Percentiles rank a stretch among this genome's conserved stretches.
These are phyloP conservation scores for Cossypha dichroa DNA, from an alignment of 2,797 vertebrate species.

Conservation along the genomic window DNA sequence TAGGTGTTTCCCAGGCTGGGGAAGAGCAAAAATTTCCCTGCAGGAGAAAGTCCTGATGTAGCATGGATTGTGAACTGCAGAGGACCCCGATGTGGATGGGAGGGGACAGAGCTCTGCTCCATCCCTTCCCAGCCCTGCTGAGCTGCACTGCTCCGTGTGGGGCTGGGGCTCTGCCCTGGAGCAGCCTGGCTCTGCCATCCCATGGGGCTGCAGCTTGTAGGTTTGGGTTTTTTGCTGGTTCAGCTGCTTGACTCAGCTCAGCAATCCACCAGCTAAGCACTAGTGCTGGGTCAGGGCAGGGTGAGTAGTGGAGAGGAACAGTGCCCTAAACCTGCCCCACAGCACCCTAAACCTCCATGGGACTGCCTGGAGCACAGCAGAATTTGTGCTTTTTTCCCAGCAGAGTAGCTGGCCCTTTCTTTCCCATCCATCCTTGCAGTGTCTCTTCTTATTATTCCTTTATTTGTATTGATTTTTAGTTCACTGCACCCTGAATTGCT, in stretches of 20 bases:
- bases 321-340: background rate
- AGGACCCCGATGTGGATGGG: background rate
- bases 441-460: slow-evolving; percentile 37
- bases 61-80: background rate
- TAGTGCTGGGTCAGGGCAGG: background rate
- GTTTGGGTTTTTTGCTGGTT: background rate
- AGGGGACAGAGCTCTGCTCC: background rate
- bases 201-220: fast-evolving
- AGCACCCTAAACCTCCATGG: background rate
- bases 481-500: background rate
- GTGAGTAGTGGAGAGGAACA: fast-evolving
- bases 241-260: background rate
- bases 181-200: background rate
- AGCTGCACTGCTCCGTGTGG: fast-evolving
- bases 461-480: slow-evolving; percentile 44
- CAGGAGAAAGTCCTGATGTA: background rate
- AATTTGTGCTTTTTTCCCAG: background rate
- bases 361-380: background rate
- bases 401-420: background rate
- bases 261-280: background rate
- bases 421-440: background rate
- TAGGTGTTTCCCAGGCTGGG: background rate
- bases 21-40: background rate
- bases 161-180: fast-evolving
- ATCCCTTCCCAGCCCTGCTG: background rate